A percentile compares a stretch with the other conserved stretches of the same genome.
phyloP scores from a whole-genome alignment of 2,797 vertebrate genomes.

The Coregonus suidteri region DNA sequence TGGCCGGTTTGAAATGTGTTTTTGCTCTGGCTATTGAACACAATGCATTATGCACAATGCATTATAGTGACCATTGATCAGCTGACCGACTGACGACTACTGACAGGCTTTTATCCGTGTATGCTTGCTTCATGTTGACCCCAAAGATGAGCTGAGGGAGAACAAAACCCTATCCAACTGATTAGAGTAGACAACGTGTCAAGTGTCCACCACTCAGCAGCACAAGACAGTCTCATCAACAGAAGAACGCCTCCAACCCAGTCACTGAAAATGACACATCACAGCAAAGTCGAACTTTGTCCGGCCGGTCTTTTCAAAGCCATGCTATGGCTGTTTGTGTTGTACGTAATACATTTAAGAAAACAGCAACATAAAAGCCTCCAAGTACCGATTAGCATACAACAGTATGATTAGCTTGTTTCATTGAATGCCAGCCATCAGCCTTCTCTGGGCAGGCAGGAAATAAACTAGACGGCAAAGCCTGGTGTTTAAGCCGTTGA shows the following conservation, averaged over 20 bases:
- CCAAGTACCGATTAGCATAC: slow-evolving; percentile 2
- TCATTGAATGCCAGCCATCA: slow-evolving; percentile 1
- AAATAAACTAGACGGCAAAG: slow-evolving; percentile 6
- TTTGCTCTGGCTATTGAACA: not conserved
- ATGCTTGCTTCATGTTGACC: not conserved
- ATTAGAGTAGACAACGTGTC: not conserved
- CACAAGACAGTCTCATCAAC: not conserved
- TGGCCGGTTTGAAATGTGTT: not conserved
- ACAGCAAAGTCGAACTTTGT: not conserved
- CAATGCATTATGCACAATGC: not conserved
- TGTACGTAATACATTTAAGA: not conserved
- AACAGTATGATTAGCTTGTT: slow-evolving; percentile 1
- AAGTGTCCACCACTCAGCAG: not conserved
- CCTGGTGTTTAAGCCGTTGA: not conserved
- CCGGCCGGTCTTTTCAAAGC: not conserved
- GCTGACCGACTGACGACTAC: not conserved
- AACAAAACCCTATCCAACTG: not conserved
- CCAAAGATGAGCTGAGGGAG: not conserved
- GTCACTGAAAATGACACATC: not conserved
- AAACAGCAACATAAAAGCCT: not conserved
- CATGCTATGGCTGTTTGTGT: not conserved
- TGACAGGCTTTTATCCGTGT: not conserved
- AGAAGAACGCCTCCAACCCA: not conserved
- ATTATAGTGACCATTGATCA: not conserved
- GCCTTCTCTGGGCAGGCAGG: slow-evolving; percentile 3